Base-by-base conservation (phyloP, 2,797 vertebrate species). In the Megaceryle alcyon region DNA sequence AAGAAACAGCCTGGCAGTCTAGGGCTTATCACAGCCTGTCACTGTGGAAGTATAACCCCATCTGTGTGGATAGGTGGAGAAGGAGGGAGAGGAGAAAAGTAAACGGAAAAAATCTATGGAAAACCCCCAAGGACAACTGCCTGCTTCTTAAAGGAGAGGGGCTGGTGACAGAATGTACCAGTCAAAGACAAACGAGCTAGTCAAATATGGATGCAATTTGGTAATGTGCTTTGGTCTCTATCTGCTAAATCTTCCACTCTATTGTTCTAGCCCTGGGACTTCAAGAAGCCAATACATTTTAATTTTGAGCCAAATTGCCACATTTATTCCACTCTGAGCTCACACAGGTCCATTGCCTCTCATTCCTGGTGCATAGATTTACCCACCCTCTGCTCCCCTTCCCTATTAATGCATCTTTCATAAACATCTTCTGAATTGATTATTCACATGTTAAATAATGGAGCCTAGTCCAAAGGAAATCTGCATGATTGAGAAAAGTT, bases 401-500 rank as follows among this genome's bases (percentile, higher is more conserved):
- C 54, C 44, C 17, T 61, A 3, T 59, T 66, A 25, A 8, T 1
- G 2, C 85, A 83, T 92, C 54, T 81, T 87, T 60, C 56, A 81
- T 22, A 65, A 81, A 46, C 29, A 21, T 76, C 41, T 79, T 48
- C 60, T 71, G 17, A 82, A 26, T 3, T 33, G 25, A 65, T 51
- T 41, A 82, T 66, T 73, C 69, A 51, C 7, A 2, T 28, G 26
- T 33, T 69, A 64, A 82, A 85, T 60, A 88, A 73, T 18, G 35
- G 31, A 79, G 46, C 23, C 61, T 61, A 76, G 54, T 39, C 46
- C 68, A 71, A 25, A 65, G 75, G 39, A 91, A 60, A 90, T 78
- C 19, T 43, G 4, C 3, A 0, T 0, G 0, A 11, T 46, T 8
- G 2, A 68, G 49, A 80, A 71, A 86, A 83, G 20, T 48, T 29